Evolutionary conservation across 2,888 invertebrate genomes (phyloP), one percentile per base, ranked within the genome.

Genomic region (Lasius fuliginosus): DNA sequence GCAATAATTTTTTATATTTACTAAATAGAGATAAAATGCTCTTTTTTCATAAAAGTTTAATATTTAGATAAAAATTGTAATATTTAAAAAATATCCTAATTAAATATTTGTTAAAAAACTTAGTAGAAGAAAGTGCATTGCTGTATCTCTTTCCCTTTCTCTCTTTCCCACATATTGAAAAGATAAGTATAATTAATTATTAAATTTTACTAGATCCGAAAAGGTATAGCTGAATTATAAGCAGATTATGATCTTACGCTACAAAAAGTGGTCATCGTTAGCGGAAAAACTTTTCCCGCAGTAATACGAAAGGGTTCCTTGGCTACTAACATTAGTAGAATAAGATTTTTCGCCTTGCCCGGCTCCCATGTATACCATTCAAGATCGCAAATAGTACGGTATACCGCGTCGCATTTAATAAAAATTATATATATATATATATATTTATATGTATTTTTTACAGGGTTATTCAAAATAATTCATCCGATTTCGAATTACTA

Each of bases 271-370:
- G 56, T 62, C 67, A 89, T 67, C 3, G 83, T 84, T 42, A 90
- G 23, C 30, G 88, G 86, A 76, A 88, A 64, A 23, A 87, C 60
- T 69, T 86, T 89, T 58, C 87, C 88, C 1, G 87, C 90, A 3
- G 88, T 90, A 23, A 90, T 42, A 1, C 53, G 60, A 27, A 87
- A 64, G 3, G 89, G 85, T 15, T 58, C 33, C 1, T 36, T 4
- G 0, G 62, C 5, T 23, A 36, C 49, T 15, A 75, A 8, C 75
- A 64, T 49, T 33, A 75, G 15, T 4, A 64, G 6, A 56, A 76
- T 65, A 15, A 56, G 8, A 67, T 9, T 67, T 67, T 18, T 67
- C 1, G 46, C 36, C 15, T 1, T 49, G 8, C 11, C 0, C 64
- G 64, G 9, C 1, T 75, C 36, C 33, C 15, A 11, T 9, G 15